Base-by-base conservation (phyloP, 1,140 invertebrate genomes). In the Thaumetopoea pityocampa region DNA sequence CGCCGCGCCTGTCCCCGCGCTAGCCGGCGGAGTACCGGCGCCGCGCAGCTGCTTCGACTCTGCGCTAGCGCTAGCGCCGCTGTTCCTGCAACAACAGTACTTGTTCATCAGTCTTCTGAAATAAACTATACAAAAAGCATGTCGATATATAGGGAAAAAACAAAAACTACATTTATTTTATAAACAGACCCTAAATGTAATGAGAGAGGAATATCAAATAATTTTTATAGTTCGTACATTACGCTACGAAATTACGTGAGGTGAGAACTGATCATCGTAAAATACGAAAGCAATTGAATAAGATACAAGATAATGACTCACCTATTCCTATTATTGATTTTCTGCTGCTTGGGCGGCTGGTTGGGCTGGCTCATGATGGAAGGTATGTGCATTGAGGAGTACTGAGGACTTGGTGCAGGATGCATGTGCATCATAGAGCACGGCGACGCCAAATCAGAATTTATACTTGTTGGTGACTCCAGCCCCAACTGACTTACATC, bases 401-500 rank as follows among this genome's bases (percentile, higher is more conserved):
- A 88, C 69, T 89, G 88, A 16, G 67, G 88, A 73, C 61, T 87
- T 65, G 87, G 87, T 17, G 88, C 88, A 18, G 85, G 81, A 71
- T 55, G 88, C 86, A 67, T 89, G 65, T 79, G 92, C 91, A 53
- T 90, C 89, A 53, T 82, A 34, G 92, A 90, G 62, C 91, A 92
- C 29, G 93, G 92, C 7, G 91, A 92, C 1, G 92, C 90, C 62
- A 96, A 88, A 70, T 96, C 93, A 18, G 93, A 94, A 0, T 93
- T 91, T 38, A 96, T 96, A 10, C 93, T 94, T 0, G 93, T 91
- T 0, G 95, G 94, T 0, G 95, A 96, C 62, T 96, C 94, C 33
- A 96, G 79, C 2, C 92, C 93, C 12, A 96, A 72, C 63, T 95
- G 94, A 51, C 89, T 90, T 0, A 94, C 93, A 73, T 95, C 94